A percentile compares a stretch with the other conserved stretches of the same genome.
phyloP scores from a whole-genome alignment of 2,113 vertebrate genomes.

The Corythoichthys haematopterus region DNA sequence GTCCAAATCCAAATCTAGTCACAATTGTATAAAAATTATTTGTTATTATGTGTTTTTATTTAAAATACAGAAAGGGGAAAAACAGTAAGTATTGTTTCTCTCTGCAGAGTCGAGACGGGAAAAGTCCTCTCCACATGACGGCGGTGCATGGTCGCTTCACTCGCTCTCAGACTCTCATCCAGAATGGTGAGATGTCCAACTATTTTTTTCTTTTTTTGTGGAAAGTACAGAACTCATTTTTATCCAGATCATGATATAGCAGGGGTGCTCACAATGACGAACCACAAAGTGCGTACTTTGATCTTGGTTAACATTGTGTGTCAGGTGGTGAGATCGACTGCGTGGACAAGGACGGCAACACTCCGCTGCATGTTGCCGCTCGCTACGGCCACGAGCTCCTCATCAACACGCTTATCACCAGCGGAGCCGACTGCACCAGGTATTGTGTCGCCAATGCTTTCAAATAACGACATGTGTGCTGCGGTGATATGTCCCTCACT shows the following conservation, averaged over 20 bases:
- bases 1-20: no score
- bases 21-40: neutral
- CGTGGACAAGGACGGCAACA: constrained; percentile 94
- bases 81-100: constrained; percentile 2
- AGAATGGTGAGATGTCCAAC: constrained; percentile 79
- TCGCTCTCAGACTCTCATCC: constrained; percentile 91
- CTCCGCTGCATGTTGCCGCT: constrained; percentile 91
- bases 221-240: neutral
- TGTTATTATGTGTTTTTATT: neutral
- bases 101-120: constrained; percentile 89
- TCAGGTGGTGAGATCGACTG: constrained; percentile 91
- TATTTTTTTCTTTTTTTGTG: neutral
- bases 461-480: neutral
- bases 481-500: neutral
- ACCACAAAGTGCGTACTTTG: neutral
- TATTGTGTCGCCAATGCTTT: constrained; percentile 37
- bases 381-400: constrained; percentile 92
- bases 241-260: no score
- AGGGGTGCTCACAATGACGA: neutral
- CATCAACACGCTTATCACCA: constrained; percentile 94
- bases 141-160: constrained; percentile 93
- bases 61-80: no score
- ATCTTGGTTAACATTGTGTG: neutral
- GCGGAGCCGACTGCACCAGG: constrained; percentile 89
- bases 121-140: constrained; percentile 94